Percentiles rank a stretch among this genome's conserved stretches.
Evolutionary conservation across 2,888 invertebrate species (phyloP).

Genomic region (Metellina segmentata): DNA sequence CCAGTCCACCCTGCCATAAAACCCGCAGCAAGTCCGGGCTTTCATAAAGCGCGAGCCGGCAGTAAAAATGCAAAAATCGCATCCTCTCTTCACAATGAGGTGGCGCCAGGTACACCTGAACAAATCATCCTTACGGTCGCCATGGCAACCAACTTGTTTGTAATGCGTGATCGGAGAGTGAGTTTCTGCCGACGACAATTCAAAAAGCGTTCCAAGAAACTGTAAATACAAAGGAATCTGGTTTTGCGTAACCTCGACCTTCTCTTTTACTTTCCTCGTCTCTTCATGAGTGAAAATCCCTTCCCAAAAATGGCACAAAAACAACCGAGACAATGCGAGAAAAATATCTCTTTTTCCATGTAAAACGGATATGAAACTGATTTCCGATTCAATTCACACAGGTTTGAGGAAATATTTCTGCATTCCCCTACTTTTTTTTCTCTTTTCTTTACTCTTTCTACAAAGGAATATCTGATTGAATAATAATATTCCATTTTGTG

Average conservation of each 20-base stretch:
- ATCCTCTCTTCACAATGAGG: neutral
- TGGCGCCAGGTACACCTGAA: slow-evolving; percentile 13
- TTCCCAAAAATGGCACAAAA: neutral
- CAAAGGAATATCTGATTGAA: neutral
- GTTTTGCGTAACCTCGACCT: neutral
- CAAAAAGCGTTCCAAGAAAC: slow-evolving; percentile 30
- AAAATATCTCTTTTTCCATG: neutral
- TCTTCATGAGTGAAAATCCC: neutral
- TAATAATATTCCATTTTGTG: neutral
- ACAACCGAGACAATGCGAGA: neutral
- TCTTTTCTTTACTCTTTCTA: neutral
- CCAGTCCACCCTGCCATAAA: too few species aligned
- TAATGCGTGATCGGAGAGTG: slow-evolving; percentile 50
- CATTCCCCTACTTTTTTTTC: neutral
- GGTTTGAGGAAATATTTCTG: neutral
- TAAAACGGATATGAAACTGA: slow-evolving; percentile 3
- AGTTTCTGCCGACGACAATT: slow-evolving; percentile 15
- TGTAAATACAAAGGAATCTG: slow-evolving; percentile 22
- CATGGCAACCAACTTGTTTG: slow-evolving; percentile 48
- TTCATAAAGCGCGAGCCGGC: neutral
- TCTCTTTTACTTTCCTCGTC: neutral
- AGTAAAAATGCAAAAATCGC: neutral
- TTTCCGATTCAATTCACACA: slow-evolving; percentile 1
- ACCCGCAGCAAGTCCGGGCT: neutral
- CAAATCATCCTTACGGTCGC: slow-evolving; percentile 32